Conservation (phyloP, 1,140 invertebrate species). For the Zaprionus kolodkinae region DNA sequence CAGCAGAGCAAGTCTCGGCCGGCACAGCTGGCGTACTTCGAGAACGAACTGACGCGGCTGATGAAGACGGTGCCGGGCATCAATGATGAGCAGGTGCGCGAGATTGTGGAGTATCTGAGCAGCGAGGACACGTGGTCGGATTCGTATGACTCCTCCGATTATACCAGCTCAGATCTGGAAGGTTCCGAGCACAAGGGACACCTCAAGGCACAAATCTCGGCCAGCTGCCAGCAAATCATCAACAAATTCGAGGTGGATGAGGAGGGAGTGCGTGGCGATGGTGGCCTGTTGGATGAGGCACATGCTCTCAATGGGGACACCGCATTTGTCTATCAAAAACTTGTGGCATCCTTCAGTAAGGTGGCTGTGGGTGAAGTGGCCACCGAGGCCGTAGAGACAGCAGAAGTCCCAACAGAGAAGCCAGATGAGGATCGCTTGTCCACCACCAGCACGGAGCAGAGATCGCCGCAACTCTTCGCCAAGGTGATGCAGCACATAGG, state of each 20-base stretch:
- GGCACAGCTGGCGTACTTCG: constrained; percentile 93
- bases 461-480: constrained; percentile 93
- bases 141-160: constrained; percentile 95
- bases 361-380: constrained; percentile 85
- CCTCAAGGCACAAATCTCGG: constrained; percentile 93
- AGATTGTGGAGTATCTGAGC: constrained; percentile 95
- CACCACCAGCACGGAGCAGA: constrained; percentile 85
- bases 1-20: constrained; percentile 85
- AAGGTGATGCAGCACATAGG: constrained; percentile 97
- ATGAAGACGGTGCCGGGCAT: constrained; percentile 97
- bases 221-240: constrained; percentile 94
- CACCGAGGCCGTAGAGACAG: constrained; percentile 5
- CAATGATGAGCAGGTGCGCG: constrained; percentile 93
- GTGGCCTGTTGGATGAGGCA: constrained; percentile 86
- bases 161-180: constrained; percentile 94
- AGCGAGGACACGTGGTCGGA: constrained; percentile 97
- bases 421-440: constrained; percentile 54
- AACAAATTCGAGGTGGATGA: constrained; percentile 90
- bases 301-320: constrained; percentile 88
- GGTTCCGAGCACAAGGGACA: constrained; percentile 88
- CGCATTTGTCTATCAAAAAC: constrained; percentile 92
- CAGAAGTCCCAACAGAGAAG: not conserved
- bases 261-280: constrained; percentile 86
- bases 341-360: constrained; percentile 92
- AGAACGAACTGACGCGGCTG: constrained; percentile 93